Percentiles rank a stretch among this genome's conserved stretches.
Conservation (phyloP, 2,888 invertebrate genomes). For the Himalopsyche tibetana region DNA sequence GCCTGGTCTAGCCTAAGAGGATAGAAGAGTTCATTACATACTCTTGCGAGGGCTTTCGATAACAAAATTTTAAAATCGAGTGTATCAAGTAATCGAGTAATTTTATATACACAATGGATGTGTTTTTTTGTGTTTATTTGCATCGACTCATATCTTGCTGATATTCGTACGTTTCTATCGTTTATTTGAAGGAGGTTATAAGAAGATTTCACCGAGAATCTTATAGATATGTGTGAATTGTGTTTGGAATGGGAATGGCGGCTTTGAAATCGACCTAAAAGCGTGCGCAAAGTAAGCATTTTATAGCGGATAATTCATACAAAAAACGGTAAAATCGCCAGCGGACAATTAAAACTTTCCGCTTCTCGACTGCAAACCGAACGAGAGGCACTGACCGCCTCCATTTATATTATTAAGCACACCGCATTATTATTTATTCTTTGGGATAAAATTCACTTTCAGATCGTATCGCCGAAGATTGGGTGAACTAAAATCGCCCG, state of each 20-base stretch:
- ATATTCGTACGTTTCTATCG: no score
- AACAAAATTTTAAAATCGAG: no score
- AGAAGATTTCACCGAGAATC: no score
- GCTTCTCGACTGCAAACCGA: not conserved
- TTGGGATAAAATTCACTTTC: conserved; percentile 26
- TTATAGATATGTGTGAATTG: no score
- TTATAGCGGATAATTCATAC: conserved; percentile 22
- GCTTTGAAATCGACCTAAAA: not conserved
- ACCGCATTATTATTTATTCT: conserved; percentile 14
- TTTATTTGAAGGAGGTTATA: no score
- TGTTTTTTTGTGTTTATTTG: no score
- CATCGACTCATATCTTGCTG: no score
- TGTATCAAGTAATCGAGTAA: no score
- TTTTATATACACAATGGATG: no score
- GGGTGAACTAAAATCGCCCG: conserved; percentile 12
- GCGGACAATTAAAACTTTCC: conserved; percentile 27
- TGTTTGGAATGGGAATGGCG: not conserved
- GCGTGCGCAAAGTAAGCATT: conserved; percentile 3
- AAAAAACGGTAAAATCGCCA: conserved; percentile 31
- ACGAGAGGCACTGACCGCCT: conserved; percentile 1
- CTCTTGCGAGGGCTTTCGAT: no score
- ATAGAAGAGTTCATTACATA: no score
- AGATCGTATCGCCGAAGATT: not conserved
- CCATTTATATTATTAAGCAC: conserved; percentile 31
- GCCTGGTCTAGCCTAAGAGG: no score